These are phyloP conservation scores for Drosophila mimetica DNA, from an alignment of 2,888 invertebrate genomes.

Conservation along the genomic window DNA sequence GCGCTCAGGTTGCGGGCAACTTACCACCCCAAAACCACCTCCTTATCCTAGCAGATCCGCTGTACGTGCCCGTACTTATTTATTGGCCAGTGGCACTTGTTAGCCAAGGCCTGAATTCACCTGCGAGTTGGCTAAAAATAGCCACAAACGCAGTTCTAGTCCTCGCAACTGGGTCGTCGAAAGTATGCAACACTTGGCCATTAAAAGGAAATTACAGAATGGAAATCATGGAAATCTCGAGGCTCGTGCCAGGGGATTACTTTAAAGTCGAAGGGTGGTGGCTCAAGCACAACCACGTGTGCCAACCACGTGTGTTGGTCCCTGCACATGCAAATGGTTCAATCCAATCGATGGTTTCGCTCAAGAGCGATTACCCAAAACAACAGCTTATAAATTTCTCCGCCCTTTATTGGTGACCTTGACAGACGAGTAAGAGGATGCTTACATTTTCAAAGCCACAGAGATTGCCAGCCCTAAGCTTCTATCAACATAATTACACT, in stretches of 20 bases:
- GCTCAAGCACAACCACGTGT: constrained; percentile 35
- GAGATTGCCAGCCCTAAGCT: neutral
- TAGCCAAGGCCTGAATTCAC: constrained; percentile 34
- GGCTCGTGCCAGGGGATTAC: constrained; percentile 21
- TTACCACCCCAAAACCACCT: neutral
- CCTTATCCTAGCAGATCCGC: constrained; percentile 8
- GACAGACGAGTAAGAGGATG: constrained; percentile 16
- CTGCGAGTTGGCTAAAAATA: constrained; percentile 37
- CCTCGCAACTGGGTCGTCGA: constrained; percentile 57
- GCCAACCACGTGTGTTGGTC: constrained; percentile 28
- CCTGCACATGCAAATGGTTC: constrained; percentile 25
- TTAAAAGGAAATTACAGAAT: constrained; percentile 1
- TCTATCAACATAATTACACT: neutral
- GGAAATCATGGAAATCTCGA: neutral
- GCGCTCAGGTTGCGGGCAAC: constrained; percentile 1
- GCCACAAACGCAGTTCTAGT: constrained; percentile 9
- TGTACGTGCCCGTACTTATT: constrained; percentile 41
- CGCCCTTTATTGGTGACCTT: constrained; percentile 21
- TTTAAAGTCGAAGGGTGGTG: constrained; percentile 9
- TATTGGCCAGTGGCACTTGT: constrained; percentile 43
- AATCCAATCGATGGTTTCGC: constrained; percentile 27
- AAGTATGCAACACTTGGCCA: constrained; percentile 41
- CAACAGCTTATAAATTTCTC: constrained; percentile 8
- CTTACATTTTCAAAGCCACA: constrained; percentile 7
- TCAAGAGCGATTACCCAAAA: neutral